These are phyloP conservation scores for Drosophila yakuba DNA, from an alignment of 1,140 invertebrate genomes.

Conservation along the genomic window DNA sequence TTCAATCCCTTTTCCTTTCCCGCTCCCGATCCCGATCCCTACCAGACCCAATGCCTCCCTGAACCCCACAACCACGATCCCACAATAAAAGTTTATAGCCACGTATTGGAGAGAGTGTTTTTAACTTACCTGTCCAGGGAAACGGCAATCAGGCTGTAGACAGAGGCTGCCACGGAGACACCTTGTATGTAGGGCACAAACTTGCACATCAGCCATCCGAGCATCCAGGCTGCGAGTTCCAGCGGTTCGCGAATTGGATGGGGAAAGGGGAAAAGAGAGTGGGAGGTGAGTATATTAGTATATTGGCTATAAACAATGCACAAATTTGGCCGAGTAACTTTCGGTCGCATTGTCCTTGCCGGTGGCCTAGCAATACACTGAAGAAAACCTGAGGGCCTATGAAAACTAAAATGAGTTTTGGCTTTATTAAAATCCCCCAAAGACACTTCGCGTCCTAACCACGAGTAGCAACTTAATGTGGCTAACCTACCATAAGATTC, in stretches of 20 bases:
- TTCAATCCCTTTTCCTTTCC: slow-evolving; percentile 1
- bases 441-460: neutral
- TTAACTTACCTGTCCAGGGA: slow-evolving; percentile 94
- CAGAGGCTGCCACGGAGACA: slow-evolving; percentile 96
- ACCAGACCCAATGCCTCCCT: slow-evolving; percentile 12
- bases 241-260: neutral
- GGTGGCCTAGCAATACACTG: slow-evolving; percentile 6
- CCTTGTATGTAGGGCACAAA: slow-evolving; percentile 97
- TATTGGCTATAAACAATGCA: slow-evolving; percentile 60
- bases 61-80: slow-evolving; percentile 23
- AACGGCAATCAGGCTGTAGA: slow-evolving; percentile 96
- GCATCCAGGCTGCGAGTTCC: slow-evolving; percentile 91
- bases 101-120: slow-evolving; percentile 40
- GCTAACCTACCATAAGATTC: neutral
- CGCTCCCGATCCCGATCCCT: slow-evolving; percentile 4
- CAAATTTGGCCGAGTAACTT: slow-evolving; percentile 79
- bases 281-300: slow-evolving; percentile 32
- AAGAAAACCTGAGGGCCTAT: neutral
- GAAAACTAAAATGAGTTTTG: neutral
- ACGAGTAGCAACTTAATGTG: neutral
- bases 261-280: slow-evolving; percentile 13
- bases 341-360: slow-evolving; percentile 56
- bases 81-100: slow-evolving; percentile 77
- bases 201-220: slow-evolving; percentile 97
- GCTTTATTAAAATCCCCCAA: neutral